Base-by-base conservation (phyloP, 2,797 vertebrate species). In the Adelosebastes latens region DNA sequence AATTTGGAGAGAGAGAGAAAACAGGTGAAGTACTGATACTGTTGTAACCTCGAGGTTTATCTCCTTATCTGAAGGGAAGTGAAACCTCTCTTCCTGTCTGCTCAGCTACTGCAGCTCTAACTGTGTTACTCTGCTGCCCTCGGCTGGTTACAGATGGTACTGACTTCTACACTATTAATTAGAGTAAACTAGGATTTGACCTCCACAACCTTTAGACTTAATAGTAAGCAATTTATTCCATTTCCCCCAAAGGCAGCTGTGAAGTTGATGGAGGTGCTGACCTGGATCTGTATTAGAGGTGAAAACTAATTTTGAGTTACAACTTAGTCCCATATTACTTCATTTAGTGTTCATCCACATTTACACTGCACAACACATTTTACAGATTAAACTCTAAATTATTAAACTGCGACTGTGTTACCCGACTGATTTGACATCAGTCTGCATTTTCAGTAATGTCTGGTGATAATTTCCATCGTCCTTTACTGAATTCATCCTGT, bases 71-170 rank as follows among this genome's bases (percentile, higher is more conserved):
- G 42, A 18, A 18, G 42, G 42, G 42, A 46, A 46, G 14, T 46
- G 16, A 46, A 8, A 52, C 14, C 49, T 52, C 49, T 46, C 14
- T 24, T 18, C 8, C 32, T 39, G 16, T 31, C 13, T 27, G 3
- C 16, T 55, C 3, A 42, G 16, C 64, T 5, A 1, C 52, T 42
- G 62, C 14, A 49, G 55, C 6, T 81, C 24, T 58, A 59, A 67
- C 42, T 20, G 12, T 82, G 73, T 75, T 69, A 18, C 58, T 82
- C 65, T 92, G 78, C 88, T 92, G 85, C 86, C 80, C 85, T 74
- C 93, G 93, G 75, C 73, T 87, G 94, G 81, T 49, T 13, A 0
- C 14, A 87, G 42, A 16, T 56, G 27, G 25, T 32, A 75, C 34
- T 84, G 27, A 25, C 4, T 14, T 42, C 8, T n/a, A 58, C 34